These are phyloP conservation scores for Triplophysa dalaica DNA, from an alignment of 2,113 vertebrate genomes.

Conservation along the genomic window DNA sequence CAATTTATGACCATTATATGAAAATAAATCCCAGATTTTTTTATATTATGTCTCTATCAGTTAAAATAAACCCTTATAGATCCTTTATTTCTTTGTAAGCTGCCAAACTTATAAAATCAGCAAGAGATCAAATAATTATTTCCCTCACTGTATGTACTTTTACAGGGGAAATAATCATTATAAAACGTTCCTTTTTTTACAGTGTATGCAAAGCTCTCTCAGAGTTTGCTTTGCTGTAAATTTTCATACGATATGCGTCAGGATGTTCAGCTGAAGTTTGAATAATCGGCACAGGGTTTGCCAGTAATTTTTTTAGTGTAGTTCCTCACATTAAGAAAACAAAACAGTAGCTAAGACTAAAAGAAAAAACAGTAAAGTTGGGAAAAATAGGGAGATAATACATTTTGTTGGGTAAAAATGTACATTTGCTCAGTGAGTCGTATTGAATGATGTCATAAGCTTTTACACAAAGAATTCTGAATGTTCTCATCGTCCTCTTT, in stretches of 20 bases:
- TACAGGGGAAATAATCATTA: too few relatives aligned
- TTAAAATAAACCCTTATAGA: too few relatives aligned
- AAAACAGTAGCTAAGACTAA: neutral
- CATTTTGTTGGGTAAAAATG: neutral
- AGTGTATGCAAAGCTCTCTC: neutral
- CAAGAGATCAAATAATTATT: too few relatives aligned
- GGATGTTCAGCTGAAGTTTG: slow-evolving; percentile 5
- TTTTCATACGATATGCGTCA: slow-evolving; percentile 3
- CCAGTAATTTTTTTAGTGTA: neutral
- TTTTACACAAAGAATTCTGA: neutral
- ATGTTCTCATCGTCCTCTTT: neutral
- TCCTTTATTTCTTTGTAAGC: too few relatives aligned
- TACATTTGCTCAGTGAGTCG: neutral
- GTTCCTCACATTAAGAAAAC: slow-evolving; percentile 21
- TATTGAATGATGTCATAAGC: neutral
- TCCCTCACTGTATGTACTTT: too few relatives aligned
- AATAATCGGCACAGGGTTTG: neutral
- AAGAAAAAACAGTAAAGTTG: neutral
- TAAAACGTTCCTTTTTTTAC: too few relatives aligned
- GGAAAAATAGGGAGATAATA: neutral
- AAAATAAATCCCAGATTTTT: too few relatives aligned
- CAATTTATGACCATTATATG: too few relatives aligned
- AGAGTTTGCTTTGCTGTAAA: neutral
- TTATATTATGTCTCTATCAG: too few relatives aligned
- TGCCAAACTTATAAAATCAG: too few relatives aligned